Evolutionary conservation across 2,797 vertebrate species (phyloP).

Genomic region (Falco biarmicus): DNA sequence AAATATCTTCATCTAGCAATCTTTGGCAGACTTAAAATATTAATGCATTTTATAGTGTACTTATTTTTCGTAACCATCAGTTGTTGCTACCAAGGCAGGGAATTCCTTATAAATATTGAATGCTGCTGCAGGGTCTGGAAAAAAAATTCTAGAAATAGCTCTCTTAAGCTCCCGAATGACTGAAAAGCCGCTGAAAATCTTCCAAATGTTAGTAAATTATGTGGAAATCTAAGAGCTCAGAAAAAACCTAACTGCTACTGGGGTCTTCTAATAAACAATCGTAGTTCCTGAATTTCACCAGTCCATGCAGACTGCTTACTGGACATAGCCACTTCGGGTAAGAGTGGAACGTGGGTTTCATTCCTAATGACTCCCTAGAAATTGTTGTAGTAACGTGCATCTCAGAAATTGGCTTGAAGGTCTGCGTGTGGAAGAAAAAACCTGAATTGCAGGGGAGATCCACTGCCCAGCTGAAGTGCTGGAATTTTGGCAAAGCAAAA

Average conservation of each 20-base stretch:
- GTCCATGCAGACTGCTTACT: not conserved
- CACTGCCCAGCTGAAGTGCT: not conserved
- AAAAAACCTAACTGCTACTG: not conserved
- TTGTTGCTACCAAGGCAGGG: conserved; percentile 42
- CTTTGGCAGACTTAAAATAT: conserved; percentile 52
- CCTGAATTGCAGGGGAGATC: not conserved
- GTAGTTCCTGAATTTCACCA: not conserved
- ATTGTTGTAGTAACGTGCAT: not conserved
- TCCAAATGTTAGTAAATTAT: not conserved
- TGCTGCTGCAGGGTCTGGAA: conserved; percentile 24
- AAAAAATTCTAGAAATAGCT: not conserved
- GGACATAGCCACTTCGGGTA: not conserved
- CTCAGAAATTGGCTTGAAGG: not conserved
- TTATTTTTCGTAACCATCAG: conserved; percentile 32
- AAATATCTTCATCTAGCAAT: conserved; percentile 5
- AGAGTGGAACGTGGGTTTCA: not conserved
- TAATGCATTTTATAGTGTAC: conserved; percentile 45
- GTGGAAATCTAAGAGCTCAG: not conserved
- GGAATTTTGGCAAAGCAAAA: not conserved
- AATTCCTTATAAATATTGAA: conserved; percentile 66
- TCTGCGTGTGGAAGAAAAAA: not conserved
- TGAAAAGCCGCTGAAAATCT: not conserved
- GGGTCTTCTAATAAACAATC: not conserved
- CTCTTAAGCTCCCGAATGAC: not conserved
- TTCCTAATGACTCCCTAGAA: not conserved